phyloP scores from a whole-genome alignment of 2,113 vertebrate genomes.

The Acinonyx jubatus region DNA sequence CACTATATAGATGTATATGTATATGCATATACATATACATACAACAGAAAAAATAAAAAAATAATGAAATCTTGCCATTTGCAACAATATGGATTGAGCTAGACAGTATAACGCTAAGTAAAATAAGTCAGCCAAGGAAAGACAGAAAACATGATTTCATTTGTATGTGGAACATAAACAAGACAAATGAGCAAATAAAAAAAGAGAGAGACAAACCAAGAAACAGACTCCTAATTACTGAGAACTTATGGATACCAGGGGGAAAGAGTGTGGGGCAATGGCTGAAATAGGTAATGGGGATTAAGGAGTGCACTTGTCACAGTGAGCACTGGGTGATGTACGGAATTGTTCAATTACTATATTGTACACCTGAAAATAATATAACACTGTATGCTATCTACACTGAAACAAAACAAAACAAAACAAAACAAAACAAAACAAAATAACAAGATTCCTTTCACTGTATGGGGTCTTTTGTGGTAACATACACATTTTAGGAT shows the following conservation, averaged over 20 bases:
- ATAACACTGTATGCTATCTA: neutral
- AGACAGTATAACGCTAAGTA: neutral
- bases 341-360: neutral
- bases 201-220: neutral
- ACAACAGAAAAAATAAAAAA: neutral
- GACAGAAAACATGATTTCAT: neutral
- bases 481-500: neutral
- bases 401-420: neutral
- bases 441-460: neutral
- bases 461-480: neutral
- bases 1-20: too few species aligned
- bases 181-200: neutral
- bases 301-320: neutral
- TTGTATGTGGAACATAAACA: neutral
- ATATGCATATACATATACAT: too few species aligned
- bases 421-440: neutral
- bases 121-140: neutral
- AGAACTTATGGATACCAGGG: neutral
- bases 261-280: neutral
- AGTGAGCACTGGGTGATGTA: neutral
- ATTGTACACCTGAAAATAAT: neutral
- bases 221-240: neutral
- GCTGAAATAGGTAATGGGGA: neutral
- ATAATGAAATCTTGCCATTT: neutral
- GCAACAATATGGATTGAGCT: neutral